Evolutionary conservation across 64 coral and sea anemone genomes (phyloP).

Genomic region (Montipora sp.): DNA sequence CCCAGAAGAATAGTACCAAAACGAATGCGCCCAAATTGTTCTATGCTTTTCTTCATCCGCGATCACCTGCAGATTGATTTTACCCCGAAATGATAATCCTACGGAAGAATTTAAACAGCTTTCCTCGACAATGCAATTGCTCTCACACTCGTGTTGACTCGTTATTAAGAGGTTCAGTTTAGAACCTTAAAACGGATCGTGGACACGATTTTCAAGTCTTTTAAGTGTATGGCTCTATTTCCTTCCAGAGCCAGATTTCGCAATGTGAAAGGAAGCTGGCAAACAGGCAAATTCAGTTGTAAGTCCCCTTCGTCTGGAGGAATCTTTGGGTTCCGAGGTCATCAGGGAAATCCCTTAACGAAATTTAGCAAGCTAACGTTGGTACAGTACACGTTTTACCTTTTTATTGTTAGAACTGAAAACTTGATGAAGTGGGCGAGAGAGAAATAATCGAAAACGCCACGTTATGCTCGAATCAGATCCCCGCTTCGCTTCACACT

Average conservation of each 20-base stretch:
- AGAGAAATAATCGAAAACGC: too few relatives aligned
- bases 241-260: too few relatives aligned
- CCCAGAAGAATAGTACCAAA: not conserved
- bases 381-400: not conserved
- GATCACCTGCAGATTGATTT: not conserved
- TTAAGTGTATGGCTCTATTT: not conserved
- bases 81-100: conserved; percentile 1
- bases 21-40: not conserved
- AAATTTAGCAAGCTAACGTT: not conserved
- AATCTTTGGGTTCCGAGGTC: too few relatives aligned
- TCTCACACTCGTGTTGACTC: not conserved
- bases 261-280: too few relatives aligned
- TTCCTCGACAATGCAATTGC: not conserved
- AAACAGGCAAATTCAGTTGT: too few relatives aligned
- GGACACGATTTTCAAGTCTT: not conserved
- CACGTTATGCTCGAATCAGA: too few relatives aligned
- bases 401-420: not conserved
- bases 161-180: not conserved
- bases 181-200: not conserved
- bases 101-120: conserved; percentile 10
- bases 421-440: too few relatives aligned
- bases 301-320: too few relatives aligned
- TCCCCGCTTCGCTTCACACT: too few relatives aligned
- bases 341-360: not conserved
- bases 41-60: not conserved